phyloP scores from a whole-genome alignment of 2,888 invertebrate genomes.

The Patella pellucida region DNA sequence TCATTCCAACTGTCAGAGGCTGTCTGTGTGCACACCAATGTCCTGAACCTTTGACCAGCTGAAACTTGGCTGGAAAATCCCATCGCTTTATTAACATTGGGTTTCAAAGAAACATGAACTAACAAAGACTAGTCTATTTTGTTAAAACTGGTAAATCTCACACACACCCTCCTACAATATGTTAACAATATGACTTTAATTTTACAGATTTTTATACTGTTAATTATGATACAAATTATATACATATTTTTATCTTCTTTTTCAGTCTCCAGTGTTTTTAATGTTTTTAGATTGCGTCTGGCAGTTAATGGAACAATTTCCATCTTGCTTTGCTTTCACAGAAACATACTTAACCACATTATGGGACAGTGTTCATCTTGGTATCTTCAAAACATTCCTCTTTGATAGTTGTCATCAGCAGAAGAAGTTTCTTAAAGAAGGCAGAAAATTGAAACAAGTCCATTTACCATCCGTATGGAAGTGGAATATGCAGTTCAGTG shows the following conservation, averaged over 20 bases:
- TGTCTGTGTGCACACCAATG: too few relatives aligned
- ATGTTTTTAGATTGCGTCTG: slow-evolving; percentile 93
- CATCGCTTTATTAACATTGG: too few relatives aligned
- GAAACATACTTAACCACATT: slow-evolving; percentile 92
- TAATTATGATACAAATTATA: too few relatives aligned
- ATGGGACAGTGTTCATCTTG: slow-evolving; percentile 90
- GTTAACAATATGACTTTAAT: too few relatives aligned
- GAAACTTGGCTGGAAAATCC: too few relatives aligned
- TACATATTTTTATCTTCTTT: slow-evolving; percentile 17
- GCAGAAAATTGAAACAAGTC: slow-evolving; percentile 41
- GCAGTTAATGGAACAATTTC: slow-evolving; percentile 91
- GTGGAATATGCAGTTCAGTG: slow-evolving; percentile 89
- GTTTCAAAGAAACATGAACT: too few relatives aligned
- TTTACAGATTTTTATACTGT: too few relatives aligned
- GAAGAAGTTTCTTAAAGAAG: slow-evolving; percentile 74
- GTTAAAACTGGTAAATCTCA: too few relatives aligned
- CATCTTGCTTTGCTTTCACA: slow-evolving; percentile 90
- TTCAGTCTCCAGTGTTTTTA: slow-evolving; percentile 87
- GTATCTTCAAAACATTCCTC: slow-evolving; percentile 92
- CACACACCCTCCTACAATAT: too few relatives aligned
- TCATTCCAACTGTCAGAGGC: too few relatives aligned
- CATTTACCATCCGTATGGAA: slow-evolving; percentile 80
- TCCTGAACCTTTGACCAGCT: too few relatives aligned
- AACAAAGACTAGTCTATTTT: too few relatives aligned
- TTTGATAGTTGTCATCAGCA: slow-evolving; percentile 89